phyloP scores from a whole-genome alignment of 1,140 invertebrate species.

The Camponotus floridanus region DNA sequence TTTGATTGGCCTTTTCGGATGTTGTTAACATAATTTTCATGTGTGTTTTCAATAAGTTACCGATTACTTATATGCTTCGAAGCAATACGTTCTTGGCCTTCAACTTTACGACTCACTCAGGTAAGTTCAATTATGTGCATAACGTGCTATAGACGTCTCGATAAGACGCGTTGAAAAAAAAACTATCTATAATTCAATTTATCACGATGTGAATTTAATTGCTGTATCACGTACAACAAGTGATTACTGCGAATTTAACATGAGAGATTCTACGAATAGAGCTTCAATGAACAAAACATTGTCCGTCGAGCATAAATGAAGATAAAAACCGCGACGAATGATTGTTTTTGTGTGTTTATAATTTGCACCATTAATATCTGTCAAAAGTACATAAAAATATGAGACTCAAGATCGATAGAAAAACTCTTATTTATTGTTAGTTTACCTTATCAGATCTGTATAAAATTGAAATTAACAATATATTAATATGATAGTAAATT shows the following conservation, averaged over 20 bases:
- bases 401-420: background rate
- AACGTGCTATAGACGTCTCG: conserved; percentile 21
- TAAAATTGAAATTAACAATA: background rate
- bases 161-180: conserved; percentile 14
- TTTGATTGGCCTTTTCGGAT: background rate
- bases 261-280: background rate
- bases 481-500: conserved; percentile 19
- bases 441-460: background rate
- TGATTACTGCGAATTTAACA: conserved; percentile 1
- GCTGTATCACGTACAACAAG: conserved; percentile 25
- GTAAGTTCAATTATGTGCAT: conserved; percentile 62
- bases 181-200: conserved; percentile 18
- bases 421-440: too few species aligned
- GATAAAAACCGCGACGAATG: conserved; percentile 3
- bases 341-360: background rate
- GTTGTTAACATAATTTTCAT: conserved; percentile 26
- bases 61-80: conserved; percentile 22
- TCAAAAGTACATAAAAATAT: background rate
- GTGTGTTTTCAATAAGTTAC: background rate
- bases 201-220: conserved; percentile 8
- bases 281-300: background rate
- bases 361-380: conserved; percentile 26
- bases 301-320: background rate
- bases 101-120: conserved; percentile 33
- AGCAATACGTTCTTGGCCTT: conserved; percentile 20